These are phyloP conservation scores for Raphicerus campestris DNA, from an alignment of 2,113 vertebrate genomes.

Conservation along the genomic window DNA sequence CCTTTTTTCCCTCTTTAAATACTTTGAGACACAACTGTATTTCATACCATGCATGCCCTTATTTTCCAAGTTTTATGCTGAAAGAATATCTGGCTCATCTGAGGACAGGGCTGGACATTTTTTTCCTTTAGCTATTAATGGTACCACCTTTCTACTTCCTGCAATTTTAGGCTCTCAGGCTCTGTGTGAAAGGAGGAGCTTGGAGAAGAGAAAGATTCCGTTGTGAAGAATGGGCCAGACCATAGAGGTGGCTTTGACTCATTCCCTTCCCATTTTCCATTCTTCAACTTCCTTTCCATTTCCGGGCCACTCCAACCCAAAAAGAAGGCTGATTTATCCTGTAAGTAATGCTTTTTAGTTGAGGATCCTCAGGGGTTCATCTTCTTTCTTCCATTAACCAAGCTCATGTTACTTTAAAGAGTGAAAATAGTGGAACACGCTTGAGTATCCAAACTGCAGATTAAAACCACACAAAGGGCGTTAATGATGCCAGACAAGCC, in stretches of 20 bases:
- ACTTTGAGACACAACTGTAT: conserved; percentile 48
- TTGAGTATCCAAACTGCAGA: conserved; percentile 31
- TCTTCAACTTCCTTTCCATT: conserved; percentile 44
- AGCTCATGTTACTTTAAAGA: conserved; percentile 16
- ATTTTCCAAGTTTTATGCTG: conserved; percentile 46
- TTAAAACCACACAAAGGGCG: conserved; percentile 14
- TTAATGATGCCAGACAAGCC: conserved; percentile 21
- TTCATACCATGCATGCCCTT: neutral
- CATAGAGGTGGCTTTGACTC: conserved; percentile 43
- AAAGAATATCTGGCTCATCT: conserved; percentile 30
- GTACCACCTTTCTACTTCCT: neutral
- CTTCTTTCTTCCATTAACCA: conserved; percentile 39
- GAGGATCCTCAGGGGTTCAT: neutral
- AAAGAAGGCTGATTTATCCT: conserved; percentile 18
- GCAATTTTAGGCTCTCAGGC: conserved; percentile 49
- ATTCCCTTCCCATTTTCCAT: conserved; percentile 48
- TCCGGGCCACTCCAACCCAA: conserved; percentile 19
- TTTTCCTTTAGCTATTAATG: conserved; percentile 19
- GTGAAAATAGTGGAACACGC: conserved; percentile 1
- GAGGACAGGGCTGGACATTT: neutral
- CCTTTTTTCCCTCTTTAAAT: neutral
- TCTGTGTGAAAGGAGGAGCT: neutral
- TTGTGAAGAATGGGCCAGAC: conserved; percentile 49
- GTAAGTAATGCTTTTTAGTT: conserved; percentile 58
- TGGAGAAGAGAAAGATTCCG: conserved; percentile 10